These are phyloP conservation scores for Pygoscelis adeliae DNA, from an alignment of 2,113 vertebrate genomes.

Conservation along the genomic window DNA sequence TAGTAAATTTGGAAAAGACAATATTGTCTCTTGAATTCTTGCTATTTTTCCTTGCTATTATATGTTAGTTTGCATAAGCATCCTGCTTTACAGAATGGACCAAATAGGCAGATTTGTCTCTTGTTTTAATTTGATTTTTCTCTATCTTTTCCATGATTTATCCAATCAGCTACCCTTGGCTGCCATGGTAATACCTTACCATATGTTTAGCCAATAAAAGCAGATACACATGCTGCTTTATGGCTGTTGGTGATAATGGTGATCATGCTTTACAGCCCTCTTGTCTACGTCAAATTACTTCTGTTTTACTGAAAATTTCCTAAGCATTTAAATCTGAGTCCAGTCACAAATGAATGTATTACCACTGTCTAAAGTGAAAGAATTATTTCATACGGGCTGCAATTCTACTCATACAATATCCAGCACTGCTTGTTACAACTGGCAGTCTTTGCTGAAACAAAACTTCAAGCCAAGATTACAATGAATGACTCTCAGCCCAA, in stretches of 20 bases:
- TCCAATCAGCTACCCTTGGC: not conserved
- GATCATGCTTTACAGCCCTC: not conserved
- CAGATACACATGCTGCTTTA: not conserved
- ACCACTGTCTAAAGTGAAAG: not conserved
- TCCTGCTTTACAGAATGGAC: constrained; percentile 46
- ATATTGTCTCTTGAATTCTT: constrained; percentile 66
- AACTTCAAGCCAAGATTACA: not conserved
- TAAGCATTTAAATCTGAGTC: not conserved
- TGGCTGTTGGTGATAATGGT: not conserved
- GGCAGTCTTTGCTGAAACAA: not conserved
- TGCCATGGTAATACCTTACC: not conserved
- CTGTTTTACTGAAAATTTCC: not conserved
- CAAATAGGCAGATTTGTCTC: not conserved
- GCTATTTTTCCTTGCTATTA: constrained; percentile 50
- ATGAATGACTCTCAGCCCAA: not conserved
- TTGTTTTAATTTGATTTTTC: constrained; percentile 40
- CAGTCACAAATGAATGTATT: not conserved
- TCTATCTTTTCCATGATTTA: not conserved
- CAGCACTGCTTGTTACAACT: not conserved
- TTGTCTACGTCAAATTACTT: not conserved
- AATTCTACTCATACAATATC: not conserved
- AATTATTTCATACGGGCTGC: not conserved
- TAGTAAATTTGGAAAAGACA: not conserved
- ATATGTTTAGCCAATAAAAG: not conserved
- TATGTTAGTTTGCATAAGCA: constrained; percentile 51